Base-by-base conservation (phyloP, 2,797 vertebrate genomes). In the Pangasius krempfi region DNA sequence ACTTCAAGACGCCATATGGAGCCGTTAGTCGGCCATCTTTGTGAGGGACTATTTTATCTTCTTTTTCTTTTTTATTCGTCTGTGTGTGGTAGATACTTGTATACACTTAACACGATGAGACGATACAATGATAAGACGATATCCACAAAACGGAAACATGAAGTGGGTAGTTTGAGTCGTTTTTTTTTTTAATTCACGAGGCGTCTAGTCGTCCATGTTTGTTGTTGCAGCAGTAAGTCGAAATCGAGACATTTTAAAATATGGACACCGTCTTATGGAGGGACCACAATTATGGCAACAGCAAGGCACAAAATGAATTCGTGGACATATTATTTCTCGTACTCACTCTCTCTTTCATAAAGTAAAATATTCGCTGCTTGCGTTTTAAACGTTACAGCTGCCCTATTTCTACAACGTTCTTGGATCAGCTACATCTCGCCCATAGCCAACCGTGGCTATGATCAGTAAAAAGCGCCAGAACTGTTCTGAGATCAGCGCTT, bases 1-100 rank as follows among this genome's bases (percentile, higher is more conserved):
- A 40, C 91, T 90, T 90, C 92, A 90, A 93, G 92, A 94, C 94
- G 93, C 93, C 93, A 94, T 90, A 93, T 86, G 94, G 93, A 22
- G 81, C 60, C 37, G 18, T 16, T 60, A 56, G 9, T 82, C 75
- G 44, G 92, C 94, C 94, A 95, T 95, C 79, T 93, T 95, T 88
- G 93, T 95, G 93, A 94, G 94, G 93, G 86, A 84, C 25, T 64
- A 12, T 75, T 40, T 78, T 88, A 58, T 18, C 10, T 56, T 66
- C 8, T 30, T 79, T 79, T 66, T 13, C 72, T 13, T 16, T 80
- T 84, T 76, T 44, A 25, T 40, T 64, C 20, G 75, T 75, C n/a
- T 58, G 9, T 54, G 58, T 73, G 62, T 78, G 2, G 27, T 58
- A 60, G 3, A 4, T 4, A 73, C 76, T 66, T 60, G 14, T 54